A percentile compares a stretch with the other conserved stretches of the same genome.
These are phyloP conservation scores for Hippasteria phrygiana DNA, from an alignment of 53 echinoderm and acorn worm genomes.

Conservation along the genomic window DNA sequence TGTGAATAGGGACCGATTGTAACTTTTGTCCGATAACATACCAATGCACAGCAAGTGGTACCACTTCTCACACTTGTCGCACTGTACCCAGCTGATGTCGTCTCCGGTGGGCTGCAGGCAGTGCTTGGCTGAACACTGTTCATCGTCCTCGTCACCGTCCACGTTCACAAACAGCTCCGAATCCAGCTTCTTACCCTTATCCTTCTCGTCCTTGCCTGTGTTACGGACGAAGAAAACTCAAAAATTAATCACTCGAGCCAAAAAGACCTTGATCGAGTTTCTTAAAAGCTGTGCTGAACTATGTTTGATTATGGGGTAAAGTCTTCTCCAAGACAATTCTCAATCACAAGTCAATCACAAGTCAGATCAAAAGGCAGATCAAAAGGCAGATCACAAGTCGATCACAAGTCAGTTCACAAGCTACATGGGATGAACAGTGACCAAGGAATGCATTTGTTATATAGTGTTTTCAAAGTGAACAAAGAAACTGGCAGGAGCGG, in stretches of 20 bases:
- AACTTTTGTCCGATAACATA: slow-evolving; percentile 30
- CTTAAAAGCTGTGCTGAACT: too few relatives aligned
- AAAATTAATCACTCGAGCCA: background rate
- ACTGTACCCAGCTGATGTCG: slow-evolving; percentile 99
- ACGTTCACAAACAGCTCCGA: slow-evolving; percentile 85
- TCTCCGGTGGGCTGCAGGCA: slow-evolving; percentile 96
- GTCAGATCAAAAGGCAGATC: too few relatives aligned
- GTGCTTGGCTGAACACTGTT: slow-evolving; percentile 95
- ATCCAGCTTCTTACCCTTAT: slow-evolving; percentile 59
- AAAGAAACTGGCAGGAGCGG: too few relatives aligned
- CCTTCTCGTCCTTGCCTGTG: slow-evolving; percentile 56
- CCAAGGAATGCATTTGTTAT: too few relatives aligned
- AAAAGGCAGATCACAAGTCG: too few relatives aligned
- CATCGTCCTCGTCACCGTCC: slow-evolving; percentile 98
- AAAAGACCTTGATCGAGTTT: too few relatives aligned
- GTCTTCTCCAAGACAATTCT: too few relatives aligned
- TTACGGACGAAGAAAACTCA: background rate
- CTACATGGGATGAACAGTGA: too few relatives aligned
- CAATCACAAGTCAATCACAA: too few relatives aligned
- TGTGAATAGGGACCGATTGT: background rate
- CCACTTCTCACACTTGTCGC: slow-evolving; percentile 98
- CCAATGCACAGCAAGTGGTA: slow-evolving; percentile 98
- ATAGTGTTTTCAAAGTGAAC: too few relatives aligned
- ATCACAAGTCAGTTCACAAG: too few relatives aligned
- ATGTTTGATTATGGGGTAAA: too few relatives aligned